These are phyloP conservation scores for Gastrophryne carolinensis DNA, from an alignment of 2,797 vertebrate genomes.

Conservation along the genomic window DNA sequence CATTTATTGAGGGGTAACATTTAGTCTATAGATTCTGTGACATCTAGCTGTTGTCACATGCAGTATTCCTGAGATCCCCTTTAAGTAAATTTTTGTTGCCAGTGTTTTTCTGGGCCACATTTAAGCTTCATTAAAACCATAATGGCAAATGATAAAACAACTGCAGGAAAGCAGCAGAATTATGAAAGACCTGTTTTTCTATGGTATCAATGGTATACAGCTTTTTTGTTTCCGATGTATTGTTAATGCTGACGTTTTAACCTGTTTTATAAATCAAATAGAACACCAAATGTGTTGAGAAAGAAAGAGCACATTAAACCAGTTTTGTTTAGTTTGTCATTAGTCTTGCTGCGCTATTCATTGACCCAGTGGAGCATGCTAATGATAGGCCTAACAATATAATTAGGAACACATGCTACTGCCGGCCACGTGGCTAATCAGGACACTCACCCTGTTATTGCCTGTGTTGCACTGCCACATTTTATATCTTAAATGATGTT, in stretches of 20 bases:
- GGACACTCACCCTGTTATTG: constrained; percentile 47
- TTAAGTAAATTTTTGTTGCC: too few relatives aligned
- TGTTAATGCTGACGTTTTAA: neutral
- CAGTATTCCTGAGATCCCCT: too few relatives aligned
- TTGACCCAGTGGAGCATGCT: constrained; percentile 32
- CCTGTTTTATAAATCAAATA: neutral
- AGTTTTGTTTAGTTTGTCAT: neutral
- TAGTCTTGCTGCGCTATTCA: constrained; percentile 17
- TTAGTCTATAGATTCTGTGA: too few relatives aligned
- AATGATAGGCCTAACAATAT: constrained; percentile 39
- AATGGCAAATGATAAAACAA: too few relatives aligned
- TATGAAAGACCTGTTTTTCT: too few relatives aligned
- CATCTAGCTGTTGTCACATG: too few relatives aligned
- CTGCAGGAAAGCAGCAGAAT: too few relatives aligned
- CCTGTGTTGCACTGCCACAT: constrained; percentile 19
- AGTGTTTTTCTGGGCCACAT: too few relatives aligned
- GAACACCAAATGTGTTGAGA: neutral
- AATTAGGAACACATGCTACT: constrained; percentile 30
- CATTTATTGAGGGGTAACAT: too few relatives aligned
- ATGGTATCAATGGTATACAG: too few relatives aligned
- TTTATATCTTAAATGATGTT: constrained; percentile 37
- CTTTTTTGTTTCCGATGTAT: neutral
- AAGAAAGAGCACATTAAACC: constrained; percentile 2
- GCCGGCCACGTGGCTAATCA: constrained; percentile 43
- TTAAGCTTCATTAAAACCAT: too few relatives aligned